Conservation (phyloP, 2,888 invertebrate species). For the Cerceris rybyensis region DNA sequence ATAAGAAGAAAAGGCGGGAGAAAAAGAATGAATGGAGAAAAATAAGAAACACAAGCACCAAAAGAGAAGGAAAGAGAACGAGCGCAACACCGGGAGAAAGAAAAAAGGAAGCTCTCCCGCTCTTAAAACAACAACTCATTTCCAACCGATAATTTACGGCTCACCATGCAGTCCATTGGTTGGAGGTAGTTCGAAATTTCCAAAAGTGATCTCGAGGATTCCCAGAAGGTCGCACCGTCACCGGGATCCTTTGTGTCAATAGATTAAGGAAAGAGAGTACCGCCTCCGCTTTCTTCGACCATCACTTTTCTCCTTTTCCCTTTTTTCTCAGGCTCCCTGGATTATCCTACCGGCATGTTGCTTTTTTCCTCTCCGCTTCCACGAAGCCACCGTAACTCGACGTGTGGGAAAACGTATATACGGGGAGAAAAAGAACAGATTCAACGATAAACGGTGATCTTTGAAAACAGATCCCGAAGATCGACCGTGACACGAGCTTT, state of each 20-base stretch:
- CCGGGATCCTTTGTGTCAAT: conserved; percentile 57
- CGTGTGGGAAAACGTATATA: conserved; percentile 13
- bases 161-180: conserved; percentile 6
- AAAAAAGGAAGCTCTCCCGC: background rate
- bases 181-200: conserved; percentile 35
- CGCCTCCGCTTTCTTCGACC: conserved; percentile 27
- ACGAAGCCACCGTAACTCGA: conserved; percentile 24
- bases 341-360: conserved; percentile 35
- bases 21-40: background rate
- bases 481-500: conserved; percentile 14
- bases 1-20: conserved; percentile 5
- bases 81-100: no score
- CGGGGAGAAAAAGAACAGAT: conserved; percentile 20
- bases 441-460: conserved; percentile 38
- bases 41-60: no score
- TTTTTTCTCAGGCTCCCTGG: conserved; percentile 6
- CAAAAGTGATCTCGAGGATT: conserved; percentile 34
- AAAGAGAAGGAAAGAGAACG: no score
- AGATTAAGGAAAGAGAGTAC: conserved; percentile 52
- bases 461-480: conserved; percentile 38
- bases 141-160: conserved; percentile 54
- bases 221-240: conserved; percentile 49
- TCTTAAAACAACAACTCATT: conserved; percentile 62
- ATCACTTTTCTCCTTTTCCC: conserved; percentile 9
- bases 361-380: conserved; percentile 17